Conservation (phyloP, 2,113 vertebrate species). For the Myanophis thanlyinensis region DNA sequence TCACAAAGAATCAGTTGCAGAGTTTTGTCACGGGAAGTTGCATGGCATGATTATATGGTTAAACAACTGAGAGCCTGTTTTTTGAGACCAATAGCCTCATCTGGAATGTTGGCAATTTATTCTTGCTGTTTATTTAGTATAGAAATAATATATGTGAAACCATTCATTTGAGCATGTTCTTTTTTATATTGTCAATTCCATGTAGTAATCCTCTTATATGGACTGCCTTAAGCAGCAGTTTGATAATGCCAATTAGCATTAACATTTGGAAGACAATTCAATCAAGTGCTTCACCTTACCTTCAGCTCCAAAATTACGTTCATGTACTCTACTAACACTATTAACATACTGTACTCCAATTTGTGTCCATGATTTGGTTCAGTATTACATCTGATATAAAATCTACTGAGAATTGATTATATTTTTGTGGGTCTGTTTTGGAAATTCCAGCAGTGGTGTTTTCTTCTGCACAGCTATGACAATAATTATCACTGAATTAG, state of each 20-base stretch:
- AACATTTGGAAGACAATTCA: background rate
- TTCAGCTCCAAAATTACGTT: background rate
- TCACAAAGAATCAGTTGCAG: background rate
- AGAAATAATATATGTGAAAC: background rate
- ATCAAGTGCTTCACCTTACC: background rate
- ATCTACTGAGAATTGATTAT: background rate
- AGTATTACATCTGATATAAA: conserved; percentile 15
- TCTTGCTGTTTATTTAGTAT: background rate
- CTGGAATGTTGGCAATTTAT: background rate
- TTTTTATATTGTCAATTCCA: conserved; percentile 6
- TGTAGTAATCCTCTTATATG: background rate
- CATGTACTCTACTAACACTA: background rate
- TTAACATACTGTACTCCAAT: background rate
- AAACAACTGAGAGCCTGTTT: background rate
- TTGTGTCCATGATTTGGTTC: background rate
- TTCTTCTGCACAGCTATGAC: background rate
- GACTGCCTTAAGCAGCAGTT: background rate
- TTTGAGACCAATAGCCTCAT: background rate
- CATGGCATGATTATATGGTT: background rate
- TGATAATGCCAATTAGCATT: background rate
- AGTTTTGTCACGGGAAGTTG: background rate
- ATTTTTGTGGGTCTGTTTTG: background rate
- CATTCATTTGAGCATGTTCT: background rate
- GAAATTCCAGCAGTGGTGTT: background rate
- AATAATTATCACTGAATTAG: background rate